Evolutionary conservation across 2,797 vertebrate species (phyloP).

Genomic region (Enteromius anoplus): DNA sequence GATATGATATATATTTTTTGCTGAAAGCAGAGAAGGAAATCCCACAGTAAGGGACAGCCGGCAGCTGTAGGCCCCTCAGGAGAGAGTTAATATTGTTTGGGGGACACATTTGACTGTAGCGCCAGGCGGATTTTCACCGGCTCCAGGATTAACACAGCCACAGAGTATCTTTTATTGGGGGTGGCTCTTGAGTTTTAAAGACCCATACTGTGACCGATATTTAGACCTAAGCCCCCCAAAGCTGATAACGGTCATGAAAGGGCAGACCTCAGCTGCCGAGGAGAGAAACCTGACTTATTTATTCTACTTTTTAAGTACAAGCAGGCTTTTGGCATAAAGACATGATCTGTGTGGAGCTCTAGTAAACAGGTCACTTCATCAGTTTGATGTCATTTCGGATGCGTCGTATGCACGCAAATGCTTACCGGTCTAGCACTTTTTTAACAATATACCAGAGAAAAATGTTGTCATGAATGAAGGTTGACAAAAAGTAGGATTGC

Average conservation of each 20-base stretch:
- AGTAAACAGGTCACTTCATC: conserved; percentile 31
- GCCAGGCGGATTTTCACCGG: conserved; percentile 75
- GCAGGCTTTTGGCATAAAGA: conserved; percentile 47
- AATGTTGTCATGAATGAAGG: background rate
- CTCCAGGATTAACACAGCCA: conserved; percentile 79
- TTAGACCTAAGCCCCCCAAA: conserved; percentile 80
- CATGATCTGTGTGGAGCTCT: conserved; percentile 61
- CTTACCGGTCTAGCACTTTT: background rate
- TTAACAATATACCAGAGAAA: background rate
- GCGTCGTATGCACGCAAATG: background rate
- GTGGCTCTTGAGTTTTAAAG: conserved; percentile 69
- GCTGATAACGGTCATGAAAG: conserved; percentile 82
- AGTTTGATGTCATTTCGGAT: conserved; percentile 8
- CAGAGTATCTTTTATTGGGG: conserved; percentile 78
- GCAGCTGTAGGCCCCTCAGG: conserved; percentile 68
- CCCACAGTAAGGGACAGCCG: conserved; percentile 70
- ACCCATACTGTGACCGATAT: conserved; percentile 82
- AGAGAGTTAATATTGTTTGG: conserved; percentile 76
- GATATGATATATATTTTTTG: conserved; percentile 41
- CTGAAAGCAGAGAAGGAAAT: conserved; percentile 70
- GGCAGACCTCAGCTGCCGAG: conserved; percentile 72
- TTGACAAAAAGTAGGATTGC: background rate
- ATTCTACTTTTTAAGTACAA: conserved; percentile 70
- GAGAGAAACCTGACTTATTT: conserved; percentile 58
- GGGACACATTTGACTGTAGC: conserved; percentile 73